Evolutionary conservation across 2,888 invertebrate species (phyloP), one percentile per base, ranked within the genome.

Genomic region (Euplexia lucipara): DNA sequence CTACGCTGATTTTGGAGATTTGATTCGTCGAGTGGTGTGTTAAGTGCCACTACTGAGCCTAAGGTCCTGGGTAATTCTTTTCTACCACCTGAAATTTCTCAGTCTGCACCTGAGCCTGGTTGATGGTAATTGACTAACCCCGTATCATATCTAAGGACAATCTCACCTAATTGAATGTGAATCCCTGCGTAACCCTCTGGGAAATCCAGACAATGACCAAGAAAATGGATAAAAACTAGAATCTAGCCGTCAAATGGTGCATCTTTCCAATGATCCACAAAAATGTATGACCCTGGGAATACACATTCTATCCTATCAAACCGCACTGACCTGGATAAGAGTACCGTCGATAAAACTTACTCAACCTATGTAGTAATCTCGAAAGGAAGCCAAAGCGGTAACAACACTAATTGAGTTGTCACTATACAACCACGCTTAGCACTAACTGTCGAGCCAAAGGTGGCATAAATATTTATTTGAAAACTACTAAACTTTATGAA

Each of bases 371-470:
- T 39, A 53, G 58, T 67, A 54, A 62, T 44, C 35, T 34, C 20
- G 3, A 10, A 18, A 56, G 66, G 77, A 62, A 66, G 78, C 61
- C 58, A 56, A 62, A 56, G 68, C 26, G 44, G 60, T 78, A 72
- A 75, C 58, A 20, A 18, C 56, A 62, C 78, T 78, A 78, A 75
- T 75, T 75, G 74, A 75, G 58, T 68, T 59, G 58, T 75, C 69
- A 52, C 68, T 34, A 57, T 42, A 48, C 44, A 48, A 14, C 52
- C 66, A 71, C 51, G 59, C 48, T 73, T 66, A 73, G 77, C 72
- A 54, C 39, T 35, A 54, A 56, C 72, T 51, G 10, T 41, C 59
- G 41, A 59, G 35, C 48, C 16, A 60, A 44, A 64, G 58, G 51
- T 64, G 42, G 14, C 47, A 70, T 70, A 54, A 51, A 75, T 65